Evolutionary conservation across 2,888 invertebrate species (phyloP).

Genomic region (Pardosa pseudoannulata): DNA sequence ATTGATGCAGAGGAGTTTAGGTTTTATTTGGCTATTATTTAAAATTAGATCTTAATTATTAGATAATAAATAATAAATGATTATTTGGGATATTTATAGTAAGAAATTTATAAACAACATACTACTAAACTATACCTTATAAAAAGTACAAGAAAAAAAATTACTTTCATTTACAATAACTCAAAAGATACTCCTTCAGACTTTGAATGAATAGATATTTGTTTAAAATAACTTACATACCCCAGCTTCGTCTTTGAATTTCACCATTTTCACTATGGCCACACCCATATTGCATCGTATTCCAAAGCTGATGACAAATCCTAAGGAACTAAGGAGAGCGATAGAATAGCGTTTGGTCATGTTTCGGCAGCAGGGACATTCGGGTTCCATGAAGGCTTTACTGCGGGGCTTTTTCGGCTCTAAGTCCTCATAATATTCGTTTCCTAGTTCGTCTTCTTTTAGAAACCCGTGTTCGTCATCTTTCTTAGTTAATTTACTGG

Average conservation of each 20-base stretch:
- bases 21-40: no score
- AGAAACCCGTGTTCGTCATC: constrained; percentile 79
- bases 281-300: constrained; percentile 99
- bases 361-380: constrained; percentile 84
- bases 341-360: constrained; percentile 88
- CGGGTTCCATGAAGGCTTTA: constrained; percentile 80
- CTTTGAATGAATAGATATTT: no score
- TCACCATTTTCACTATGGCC: constrained; percentile 88
- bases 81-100: no score
- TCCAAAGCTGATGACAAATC: constrained; percentile 96
- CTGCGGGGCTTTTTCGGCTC: constrained; percentile 35
- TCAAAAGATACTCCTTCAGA: no score
- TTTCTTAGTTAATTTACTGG: constrained; percentile 68
- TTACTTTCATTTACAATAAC: no score
- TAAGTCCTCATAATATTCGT: constrained; percentile 66
- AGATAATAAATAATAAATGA: no score
- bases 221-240: no score
- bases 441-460: constrained; percentile 73
- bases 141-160: no score
- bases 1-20: no score
- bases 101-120: no score
- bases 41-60: no score
- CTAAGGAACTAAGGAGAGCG: constrained; percentile 76
- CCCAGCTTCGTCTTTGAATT: constrained; percentile 75
- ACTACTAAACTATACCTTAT: no score